Evolutionary conservation across 2,797 vertebrate genomes (phyloP).

Genomic region (Muscicapa striata): DNA sequence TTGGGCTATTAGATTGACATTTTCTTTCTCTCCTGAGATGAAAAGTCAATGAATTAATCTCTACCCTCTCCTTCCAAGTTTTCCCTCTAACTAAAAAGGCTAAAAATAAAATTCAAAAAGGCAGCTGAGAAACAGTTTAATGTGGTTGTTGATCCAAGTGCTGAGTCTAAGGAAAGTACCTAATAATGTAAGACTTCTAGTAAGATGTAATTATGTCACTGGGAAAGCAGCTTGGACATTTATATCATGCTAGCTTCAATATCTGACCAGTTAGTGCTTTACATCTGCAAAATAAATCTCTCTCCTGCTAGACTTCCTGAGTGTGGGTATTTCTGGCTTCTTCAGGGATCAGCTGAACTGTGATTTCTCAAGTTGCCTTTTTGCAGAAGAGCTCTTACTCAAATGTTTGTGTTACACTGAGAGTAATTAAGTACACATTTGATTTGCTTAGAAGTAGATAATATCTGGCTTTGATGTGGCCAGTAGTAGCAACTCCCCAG

Average conservation of each 20-base stretch:
- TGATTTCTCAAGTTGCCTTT: background rate
- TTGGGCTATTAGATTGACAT: background rate
- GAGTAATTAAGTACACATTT: background rate
- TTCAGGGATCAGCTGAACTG: background rate
- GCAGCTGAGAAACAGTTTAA: background rate
- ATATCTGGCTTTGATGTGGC: conserved; percentile 16
- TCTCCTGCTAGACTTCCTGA: background rate
- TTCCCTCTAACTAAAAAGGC: background rate
- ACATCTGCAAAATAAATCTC: background rate
- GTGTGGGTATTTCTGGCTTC: background rate
- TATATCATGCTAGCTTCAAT: background rate
- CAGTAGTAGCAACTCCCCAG: background rate
- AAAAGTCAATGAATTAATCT: background rate
- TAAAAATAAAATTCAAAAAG: background rate
- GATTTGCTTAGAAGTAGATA: conserved; percentile 5
- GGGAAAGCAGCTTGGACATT: background rate
- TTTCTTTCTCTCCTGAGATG: background rate
- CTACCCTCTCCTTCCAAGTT: background rate
- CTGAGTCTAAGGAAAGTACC: background rate
- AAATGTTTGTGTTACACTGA: background rate
- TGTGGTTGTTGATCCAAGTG: background rate
- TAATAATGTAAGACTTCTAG: background rate
- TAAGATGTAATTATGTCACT: background rate
- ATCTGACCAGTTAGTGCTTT: background rate
- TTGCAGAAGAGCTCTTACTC: background rate